Conservation (phyloP, 1,140 invertebrate species). For the Acromyrmex charruanus region DNA sequence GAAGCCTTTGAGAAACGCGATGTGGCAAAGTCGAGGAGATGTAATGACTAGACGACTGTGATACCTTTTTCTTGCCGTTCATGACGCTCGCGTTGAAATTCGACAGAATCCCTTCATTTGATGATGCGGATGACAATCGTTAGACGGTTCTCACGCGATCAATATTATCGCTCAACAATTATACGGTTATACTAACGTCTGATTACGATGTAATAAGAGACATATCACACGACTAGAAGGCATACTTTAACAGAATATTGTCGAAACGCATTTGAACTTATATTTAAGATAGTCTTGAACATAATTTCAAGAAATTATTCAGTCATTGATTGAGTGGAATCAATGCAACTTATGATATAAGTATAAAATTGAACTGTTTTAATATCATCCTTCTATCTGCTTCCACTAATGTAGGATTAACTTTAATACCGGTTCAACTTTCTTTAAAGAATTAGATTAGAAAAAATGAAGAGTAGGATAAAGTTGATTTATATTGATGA, state of each 20-base stretch:
- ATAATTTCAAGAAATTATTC: not conserved
- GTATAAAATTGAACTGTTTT: not conserved
- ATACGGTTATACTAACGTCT: not conserved
- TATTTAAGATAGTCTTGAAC: too few relatives aligned
- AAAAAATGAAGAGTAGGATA: too few relatives aligned
- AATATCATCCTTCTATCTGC: not conserved
- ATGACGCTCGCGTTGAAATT: not conserved
- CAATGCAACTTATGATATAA: not conserved
- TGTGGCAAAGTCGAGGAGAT: not conserved
- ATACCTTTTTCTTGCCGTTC: not conserved
- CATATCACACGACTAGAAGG: too few relatives aligned
- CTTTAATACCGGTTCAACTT: too few relatives aligned
- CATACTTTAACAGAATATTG: too few relatives aligned
- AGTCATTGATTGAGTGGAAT: not conserved
- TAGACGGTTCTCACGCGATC: not conserved
- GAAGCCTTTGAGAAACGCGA: not conserved
- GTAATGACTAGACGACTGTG: not conserved
- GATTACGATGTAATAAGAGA: not conserved
- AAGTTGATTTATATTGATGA: too few relatives aligned
- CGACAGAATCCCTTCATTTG: not conserved
- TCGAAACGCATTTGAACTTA: not conserved
- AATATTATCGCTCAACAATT: conserved; percentile 19
- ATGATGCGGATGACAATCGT: conserved; percentile 2
- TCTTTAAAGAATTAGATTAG: too few relatives aligned
- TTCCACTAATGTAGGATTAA: too few relatives aligned